These are phyloP conservation scores for Clusia tigrina DNA, from an alignment of 2,888 invertebrate genomes.

Conservation along the genomic window DNA sequence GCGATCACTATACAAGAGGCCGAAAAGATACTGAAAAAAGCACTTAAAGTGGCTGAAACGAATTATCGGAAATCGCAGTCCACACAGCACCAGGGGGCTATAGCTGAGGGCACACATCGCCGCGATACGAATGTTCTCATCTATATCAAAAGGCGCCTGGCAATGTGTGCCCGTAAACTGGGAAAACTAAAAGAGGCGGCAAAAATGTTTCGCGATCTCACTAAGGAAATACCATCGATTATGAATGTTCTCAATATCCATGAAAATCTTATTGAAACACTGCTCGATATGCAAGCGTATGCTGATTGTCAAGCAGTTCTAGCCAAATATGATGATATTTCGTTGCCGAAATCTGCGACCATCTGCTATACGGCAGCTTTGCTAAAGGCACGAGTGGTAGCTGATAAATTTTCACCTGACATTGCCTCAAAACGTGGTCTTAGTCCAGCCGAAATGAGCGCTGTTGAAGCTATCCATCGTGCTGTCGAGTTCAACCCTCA, in stretches of 20 bases:
- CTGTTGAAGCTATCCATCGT: conserved; percentile 92
- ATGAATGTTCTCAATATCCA: conserved; percentile 93
- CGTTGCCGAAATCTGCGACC: conserved; percentile 91
- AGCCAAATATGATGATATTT: conserved; percentile 92
- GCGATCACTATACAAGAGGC: conserved; percentile 90
- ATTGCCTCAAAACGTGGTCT: conserved; percentile 84
- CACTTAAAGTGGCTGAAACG: conserved; percentile 82
- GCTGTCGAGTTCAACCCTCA: conserved; percentile 98
- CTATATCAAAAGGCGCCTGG: conserved; percentile 90
- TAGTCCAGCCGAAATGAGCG: conserved; percentile 87
- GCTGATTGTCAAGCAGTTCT: conserved; percentile 94
- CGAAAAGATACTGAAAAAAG: conserved; percentile 83
- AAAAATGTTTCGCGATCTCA: conserved; percentile 95
- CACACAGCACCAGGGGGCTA: conserved; percentile 77
- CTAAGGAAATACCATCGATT: conserved; percentile 95
- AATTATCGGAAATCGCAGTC: conserved; percentile 82
- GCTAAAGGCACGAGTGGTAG: conserved; percentile 89
- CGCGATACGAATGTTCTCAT: conserved; percentile 93
- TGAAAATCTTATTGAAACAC: conserved; percentile 94
- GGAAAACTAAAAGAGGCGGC: conserved; percentile 94
- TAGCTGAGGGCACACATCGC: conserved; percentile 80
- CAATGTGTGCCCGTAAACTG: conserved; percentile 96
- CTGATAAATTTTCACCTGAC: conserved; percentile 88
- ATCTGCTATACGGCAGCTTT: conserved; percentile 95
- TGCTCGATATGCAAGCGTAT: conserved; percentile 95